A percentile compares a stretch with the other conserved stretches of the same genome.
Conservation (phyloP, 2,113 vertebrate species). For the Eubucco bourcierii region DNA sequence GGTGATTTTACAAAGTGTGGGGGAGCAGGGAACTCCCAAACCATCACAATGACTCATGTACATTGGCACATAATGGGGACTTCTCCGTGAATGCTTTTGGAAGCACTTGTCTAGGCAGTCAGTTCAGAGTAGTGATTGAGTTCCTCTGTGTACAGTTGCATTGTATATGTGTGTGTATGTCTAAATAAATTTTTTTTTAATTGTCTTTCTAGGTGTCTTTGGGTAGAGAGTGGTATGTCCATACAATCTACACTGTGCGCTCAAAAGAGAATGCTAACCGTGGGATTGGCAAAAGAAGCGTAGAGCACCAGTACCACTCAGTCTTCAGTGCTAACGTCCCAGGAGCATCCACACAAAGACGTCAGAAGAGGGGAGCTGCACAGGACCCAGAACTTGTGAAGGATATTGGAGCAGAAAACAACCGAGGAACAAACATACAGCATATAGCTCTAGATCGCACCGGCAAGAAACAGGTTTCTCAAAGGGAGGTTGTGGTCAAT, state of each 20-base stretch:
- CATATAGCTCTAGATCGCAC: conserved; percentile 85
- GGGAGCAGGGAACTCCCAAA: too few relatives aligned
- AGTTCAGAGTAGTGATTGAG: not conserved
- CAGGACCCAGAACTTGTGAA: conserved; percentile 59
- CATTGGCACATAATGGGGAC: not conserved
- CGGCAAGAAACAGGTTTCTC: conserved; percentile 63
- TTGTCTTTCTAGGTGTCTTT: conserved; percentile 82
- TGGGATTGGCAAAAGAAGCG: conserved; percentile 86
- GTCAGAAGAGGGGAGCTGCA: conserved; percentile 73
- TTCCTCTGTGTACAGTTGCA: not conserved
- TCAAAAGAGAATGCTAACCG: conserved; percentile 82
- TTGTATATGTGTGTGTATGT: not conserved
- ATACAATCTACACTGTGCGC: conserved; percentile 92
- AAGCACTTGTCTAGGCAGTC: not conserved
- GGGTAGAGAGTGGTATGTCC: conserved; percentile 93
- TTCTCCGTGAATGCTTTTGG: not conserved
- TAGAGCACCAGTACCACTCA: conserved; percentile 79
- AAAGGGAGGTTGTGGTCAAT: conserved; percentile 48
- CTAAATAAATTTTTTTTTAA: not conserved
- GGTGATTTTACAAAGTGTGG: too few relatives aligned
- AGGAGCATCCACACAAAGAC: not conserved
- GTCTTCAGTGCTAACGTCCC: conserved; percentile 55
- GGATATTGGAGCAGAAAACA: conserved; percentile 84
- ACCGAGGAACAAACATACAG: conserved; percentile 91
- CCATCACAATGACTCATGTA: not conserved